phyloP scores from a whole-genome alignment of 2,797 vertebrate genomes.

The Myotis pilosus region DNA sequence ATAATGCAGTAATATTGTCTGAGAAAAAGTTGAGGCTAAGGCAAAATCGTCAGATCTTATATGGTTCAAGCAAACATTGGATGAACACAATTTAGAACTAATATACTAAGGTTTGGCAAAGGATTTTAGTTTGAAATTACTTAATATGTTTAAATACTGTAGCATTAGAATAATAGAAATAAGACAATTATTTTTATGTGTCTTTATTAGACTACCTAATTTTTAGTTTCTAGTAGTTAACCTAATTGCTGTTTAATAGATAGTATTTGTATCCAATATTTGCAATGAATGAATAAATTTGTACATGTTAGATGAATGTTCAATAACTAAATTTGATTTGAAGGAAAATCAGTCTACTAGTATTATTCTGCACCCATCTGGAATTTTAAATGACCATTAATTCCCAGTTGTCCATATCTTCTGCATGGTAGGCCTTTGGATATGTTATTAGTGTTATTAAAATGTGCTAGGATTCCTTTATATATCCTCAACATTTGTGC shows the following conservation, averaged over 20 bases:
- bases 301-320: not conserved
- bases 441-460: not conserved
- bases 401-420: not conserved
- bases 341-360: not conserved
- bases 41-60: not conserved
- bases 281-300: not conserved
- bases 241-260: not conserved
- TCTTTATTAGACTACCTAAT: not conserved
- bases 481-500: not conserved
- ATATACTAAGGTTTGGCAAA: not conserved
- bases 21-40: not conserved
- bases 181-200: not conserved
- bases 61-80: not conserved
- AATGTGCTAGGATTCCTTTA: not conserved
- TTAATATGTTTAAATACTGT: not conserved
- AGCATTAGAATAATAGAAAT: not conserved
- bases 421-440: not conserved
- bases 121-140: not conserved
- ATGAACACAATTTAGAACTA: not conserved
- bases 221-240: not conserved
- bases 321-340: not conserved
- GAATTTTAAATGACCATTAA: not conserved
- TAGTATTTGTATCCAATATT: not conserved
- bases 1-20: not conserved
- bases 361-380: not conserved